Evolutionary conservation across 2,113 vertebrate species (phyloP).

Genomic region (Dipodomys spectabilis): DNA sequence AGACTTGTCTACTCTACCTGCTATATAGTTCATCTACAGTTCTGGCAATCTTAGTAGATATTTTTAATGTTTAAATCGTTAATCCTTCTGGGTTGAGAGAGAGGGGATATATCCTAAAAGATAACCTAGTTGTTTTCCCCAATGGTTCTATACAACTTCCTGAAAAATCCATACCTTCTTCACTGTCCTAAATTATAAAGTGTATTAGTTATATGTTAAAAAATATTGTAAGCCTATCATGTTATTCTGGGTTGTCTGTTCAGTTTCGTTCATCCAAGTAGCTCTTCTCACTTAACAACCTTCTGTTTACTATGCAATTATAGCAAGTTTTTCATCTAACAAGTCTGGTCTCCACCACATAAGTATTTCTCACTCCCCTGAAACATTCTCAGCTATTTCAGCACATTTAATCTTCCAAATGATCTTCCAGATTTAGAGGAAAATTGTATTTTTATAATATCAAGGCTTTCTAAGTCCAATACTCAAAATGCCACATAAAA

Average conservation of each 20-base stretch:
- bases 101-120: not conserved
- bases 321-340: constrained; percentile 3
- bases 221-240: not conserved
- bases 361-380: not conserved
- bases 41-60: not conserved
- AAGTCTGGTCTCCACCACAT: not conserved
- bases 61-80: constrained; percentile 43
- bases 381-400: constrained; percentile 29
- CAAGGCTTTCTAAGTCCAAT: constrained; percentile 4
- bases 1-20: not conserved
- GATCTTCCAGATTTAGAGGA: not conserved
- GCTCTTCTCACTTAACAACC: not conserved
- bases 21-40: not conserved
- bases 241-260: not conserved
- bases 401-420: constrained; percentile 6
- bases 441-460: constrained; percentile 17
- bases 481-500: constrained; percentile 1
- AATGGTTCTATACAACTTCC: not conserved
- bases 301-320: not conserved
- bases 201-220: not conserved
- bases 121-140: not conserved
- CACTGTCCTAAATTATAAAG: not conserved
- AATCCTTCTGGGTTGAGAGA: not conserved
- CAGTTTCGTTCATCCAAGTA: not conserved
- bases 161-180: constrained; percentile 8